Evolutionary conservation across 2,113 vertebrate species (phyloP).

Genomic region (Scytalopus superciliaris): DNA sequence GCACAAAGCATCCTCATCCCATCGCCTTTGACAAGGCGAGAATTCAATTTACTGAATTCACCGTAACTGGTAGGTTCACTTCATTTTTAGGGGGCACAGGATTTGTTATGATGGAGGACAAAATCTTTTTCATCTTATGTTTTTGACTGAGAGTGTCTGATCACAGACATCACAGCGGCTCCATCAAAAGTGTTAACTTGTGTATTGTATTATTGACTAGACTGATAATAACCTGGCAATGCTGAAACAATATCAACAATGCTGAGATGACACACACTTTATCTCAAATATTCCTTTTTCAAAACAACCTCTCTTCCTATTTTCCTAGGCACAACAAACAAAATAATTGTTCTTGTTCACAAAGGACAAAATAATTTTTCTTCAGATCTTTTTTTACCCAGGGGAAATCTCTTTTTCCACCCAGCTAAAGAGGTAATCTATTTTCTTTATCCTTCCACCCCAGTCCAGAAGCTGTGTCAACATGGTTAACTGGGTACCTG

Average conservation of each 20-base stretch:
- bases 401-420: conserved; percentile 61
- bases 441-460: conserved; percentile 43
- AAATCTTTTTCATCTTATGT: not conserved
- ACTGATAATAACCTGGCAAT: not conserved
- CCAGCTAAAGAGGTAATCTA: conserved; percentile 49
- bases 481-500: conserved; percentile 41
- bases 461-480: conserved; percentile 30
- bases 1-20: not conserved
- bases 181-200: conserved; percentile 31
- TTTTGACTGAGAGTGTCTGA: not conserved
- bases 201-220: not conserved
- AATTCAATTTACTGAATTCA: not conserved
- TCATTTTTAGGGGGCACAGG: not conserved
- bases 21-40: not conserved
- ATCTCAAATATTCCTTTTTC: conserved; percentile 12
- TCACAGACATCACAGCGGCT: not conserved
- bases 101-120: not conserved
- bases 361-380: conserved; percentile 46
- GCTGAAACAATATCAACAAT: not conserved
- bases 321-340: conserved; percentile 36
- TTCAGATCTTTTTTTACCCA: conserved; percentile 16
- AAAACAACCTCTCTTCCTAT: conserved; percentile 11
- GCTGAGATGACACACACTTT: not conserved
- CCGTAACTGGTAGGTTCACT: not conserved
- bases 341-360: conserved; percentile 56